Conservation (phyloP, 1,140 invertebrate genomes). For the Drosophila tropicalis region DNA sequence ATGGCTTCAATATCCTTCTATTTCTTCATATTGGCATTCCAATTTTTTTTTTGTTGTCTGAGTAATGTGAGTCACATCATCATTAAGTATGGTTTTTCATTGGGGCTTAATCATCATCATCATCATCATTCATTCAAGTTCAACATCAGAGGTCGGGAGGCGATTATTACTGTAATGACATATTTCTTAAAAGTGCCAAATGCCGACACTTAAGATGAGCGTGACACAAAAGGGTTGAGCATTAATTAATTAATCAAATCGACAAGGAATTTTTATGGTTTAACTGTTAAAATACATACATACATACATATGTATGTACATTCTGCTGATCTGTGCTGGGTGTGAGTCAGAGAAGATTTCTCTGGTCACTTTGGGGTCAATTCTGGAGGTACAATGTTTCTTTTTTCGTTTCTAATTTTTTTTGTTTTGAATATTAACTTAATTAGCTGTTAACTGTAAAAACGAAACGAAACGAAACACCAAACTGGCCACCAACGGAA, state of each 20-base stretch:
- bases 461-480: constrained; percentile 6
- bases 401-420: constrained; percentile 72
- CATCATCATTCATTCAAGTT: constrained; percentile 71
- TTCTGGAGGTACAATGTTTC: constrained; percentile 48
- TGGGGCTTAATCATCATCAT: constrained; percentile 71
- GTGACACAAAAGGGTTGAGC: constrained; percentile 65
- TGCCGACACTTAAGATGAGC: constrained; percentile 58
- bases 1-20: too few relatives aligned
- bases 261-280: constrained; percentile 62
- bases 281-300: neutral
- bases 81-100: constrained; percentile 13
- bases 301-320: too few relatives aligned
- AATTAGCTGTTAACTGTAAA: constrained; percentile 71
- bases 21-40: too few relatives aligned
- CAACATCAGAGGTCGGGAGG: constrained; percentile 58
- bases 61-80: constrained; percentile 31
- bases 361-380: constrained; percentile 54
- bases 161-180: constrained; percentile 56
- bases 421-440: constrained; percentile 69
- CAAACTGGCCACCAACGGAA: constrained; percentile 48
- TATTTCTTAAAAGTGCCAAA: constrained; percentile 58
- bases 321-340: constrained; percentile 7
- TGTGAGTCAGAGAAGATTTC: constrained; percentile 40
- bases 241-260: constrained; percentile 81
- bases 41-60: neutral